These are phyloP conservation scores for Lasioglossum villosulum DNA, from an alignment of 2,888 invertebrate species.

Conservation along the genomic window DNA sequence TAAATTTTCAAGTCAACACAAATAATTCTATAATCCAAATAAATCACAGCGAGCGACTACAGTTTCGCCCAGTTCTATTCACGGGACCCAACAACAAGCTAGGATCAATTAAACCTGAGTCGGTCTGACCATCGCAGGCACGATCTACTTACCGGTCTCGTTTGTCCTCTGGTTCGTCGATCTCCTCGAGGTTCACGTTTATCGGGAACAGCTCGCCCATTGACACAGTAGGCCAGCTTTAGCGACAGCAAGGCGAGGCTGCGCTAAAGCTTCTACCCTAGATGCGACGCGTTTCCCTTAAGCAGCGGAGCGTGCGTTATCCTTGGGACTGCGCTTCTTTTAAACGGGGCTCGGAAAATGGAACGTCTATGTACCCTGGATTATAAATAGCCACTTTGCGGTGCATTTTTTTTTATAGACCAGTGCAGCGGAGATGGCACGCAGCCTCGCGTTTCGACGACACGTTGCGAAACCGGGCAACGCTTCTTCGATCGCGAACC, in stretches of 20 bases:
- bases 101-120: neutral
- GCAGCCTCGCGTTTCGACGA: neutral
- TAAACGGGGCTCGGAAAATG: constrained; percentile 53
- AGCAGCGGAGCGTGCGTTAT: constrained; percentile 47
- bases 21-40: neutral
- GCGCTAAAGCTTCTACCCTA: constrained; percentile 39
- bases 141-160: constrained; percentile 1
- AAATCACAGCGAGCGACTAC: neutral
- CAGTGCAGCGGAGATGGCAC: constrained; percentile 20
- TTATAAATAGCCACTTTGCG: constrained; percentile 53
- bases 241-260: neutral
- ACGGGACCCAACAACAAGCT: neutral
- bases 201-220: neutral
- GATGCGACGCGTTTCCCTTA: constrained; percentile 56
- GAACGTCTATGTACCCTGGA: constrained; percentile 48
- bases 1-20: too few relatives aligned
- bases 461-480: constrained; percentile 5
- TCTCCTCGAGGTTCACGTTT: constrained; percentile 12
- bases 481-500: neutral
- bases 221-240: neutral
- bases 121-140: neutral
- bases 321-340: constrained; percentile 60
- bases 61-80: neutral
- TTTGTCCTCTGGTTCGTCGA: neutral
- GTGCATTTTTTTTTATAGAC: constrained; percentile 42